phyloP scores from a whole-genome alignment of 2,113 vertebrate species.

The Chaetorhynchus papuensis region DNA sequence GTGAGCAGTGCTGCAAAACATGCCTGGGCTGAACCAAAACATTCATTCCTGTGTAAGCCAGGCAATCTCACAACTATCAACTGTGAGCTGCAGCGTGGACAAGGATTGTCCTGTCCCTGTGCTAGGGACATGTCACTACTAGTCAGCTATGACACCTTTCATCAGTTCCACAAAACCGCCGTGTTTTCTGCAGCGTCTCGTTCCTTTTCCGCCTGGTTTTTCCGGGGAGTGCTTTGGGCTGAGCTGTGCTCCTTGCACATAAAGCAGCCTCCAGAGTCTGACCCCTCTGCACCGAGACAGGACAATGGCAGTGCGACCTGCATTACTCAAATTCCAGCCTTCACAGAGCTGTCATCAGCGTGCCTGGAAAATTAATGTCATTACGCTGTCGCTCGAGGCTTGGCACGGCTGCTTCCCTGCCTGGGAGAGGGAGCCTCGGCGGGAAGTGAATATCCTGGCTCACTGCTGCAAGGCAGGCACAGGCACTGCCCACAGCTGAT shows the following conservation, averaged over 20 bases:
- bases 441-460: background rate
- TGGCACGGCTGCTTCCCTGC: conserved; percentile 13
- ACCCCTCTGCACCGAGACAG: conserved; percentile 59
- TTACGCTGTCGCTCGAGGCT: background rate
- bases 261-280: conserved; percentile 27
- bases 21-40: conserved; percentile 61
- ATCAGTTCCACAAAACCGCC: conserved; percentile 37
- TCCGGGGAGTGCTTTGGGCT: background rate
- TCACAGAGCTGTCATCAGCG: conserved; percentile 49
- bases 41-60: conserved; percentile 44
- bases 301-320: conserved; percentile 51
- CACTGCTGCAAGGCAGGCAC: background rate
- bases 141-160: conserved; percentile 65
- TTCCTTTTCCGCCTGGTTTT: conserved; percentile 4
- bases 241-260: conserved; percentile 32
- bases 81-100: conserved; percentile 9
- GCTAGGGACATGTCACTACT: conserved; percentile 43
- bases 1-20: conserved; percentile 57
- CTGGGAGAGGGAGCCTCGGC: background rate
- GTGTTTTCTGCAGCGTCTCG: conserved; percentile 37
- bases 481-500: background rate
- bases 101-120: conserved; percentile 5
- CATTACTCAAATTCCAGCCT: conserved; percentile 59
- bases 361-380: conserved; percentile 36
- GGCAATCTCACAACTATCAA: conserved; percentile 55